These are phyloP conservation scores for Stichopus horrens DNA, from an alignment of 53 echinoderm and acorn worm genomes.

Conservation along the genomic window DNA sequence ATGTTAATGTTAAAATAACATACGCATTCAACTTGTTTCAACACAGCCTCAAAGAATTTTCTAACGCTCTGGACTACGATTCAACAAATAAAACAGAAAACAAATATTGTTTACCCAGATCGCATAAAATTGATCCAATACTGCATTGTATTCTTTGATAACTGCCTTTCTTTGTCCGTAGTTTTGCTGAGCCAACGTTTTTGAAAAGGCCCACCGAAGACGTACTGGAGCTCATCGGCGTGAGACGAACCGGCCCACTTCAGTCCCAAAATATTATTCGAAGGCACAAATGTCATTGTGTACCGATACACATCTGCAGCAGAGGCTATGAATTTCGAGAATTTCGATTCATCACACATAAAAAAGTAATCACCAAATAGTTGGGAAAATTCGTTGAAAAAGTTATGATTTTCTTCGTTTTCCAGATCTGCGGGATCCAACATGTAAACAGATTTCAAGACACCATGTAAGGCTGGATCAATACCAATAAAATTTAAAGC, in stretches of 20 bases:
- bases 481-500: not conserved
- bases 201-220: constrained; percentile 1
- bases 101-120: not conserved
- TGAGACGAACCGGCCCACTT: constrained; percentile 17
- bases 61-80: too few relatives aligned
- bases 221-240: not conserved
- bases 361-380: not conserved
- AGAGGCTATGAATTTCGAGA: not conserved
- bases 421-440: not conserved
- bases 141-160: constrained; percentile 6
- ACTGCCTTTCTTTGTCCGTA: not conserved
- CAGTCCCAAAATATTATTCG: not conserved
- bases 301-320: not conserved
- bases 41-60: too few relatives aligned
- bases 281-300: constrained; percentile 20
- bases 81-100: too few relatives aligned
- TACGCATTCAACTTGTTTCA: too few relatives aligned
- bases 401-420: not conserved
- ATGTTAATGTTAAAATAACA: too few relatives aligned
- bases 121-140: constrained; percentile 24
- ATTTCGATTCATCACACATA: constrained; percentile 16
- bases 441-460: not conserved
- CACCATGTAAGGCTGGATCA: not conserved
- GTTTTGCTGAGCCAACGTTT: not conserved
- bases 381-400: not conserved